Conservation (phyloP, 2,113 vertebrate genomes). For the Sardina pilchardus region DNA sequence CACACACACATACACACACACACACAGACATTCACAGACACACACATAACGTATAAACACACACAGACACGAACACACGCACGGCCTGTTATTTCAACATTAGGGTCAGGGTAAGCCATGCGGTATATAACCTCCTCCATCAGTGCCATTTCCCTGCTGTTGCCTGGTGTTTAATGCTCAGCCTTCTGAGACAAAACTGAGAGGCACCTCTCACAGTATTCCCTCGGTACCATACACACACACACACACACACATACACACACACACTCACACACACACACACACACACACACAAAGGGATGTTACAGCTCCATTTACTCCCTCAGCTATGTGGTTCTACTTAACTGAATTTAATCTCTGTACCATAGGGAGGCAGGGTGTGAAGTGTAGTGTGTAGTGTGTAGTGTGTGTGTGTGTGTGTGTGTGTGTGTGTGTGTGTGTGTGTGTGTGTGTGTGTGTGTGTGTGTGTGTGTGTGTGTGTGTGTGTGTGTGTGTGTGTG, state of each 20-base stretch:
- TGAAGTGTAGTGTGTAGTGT: neutral
- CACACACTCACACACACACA: neutral
- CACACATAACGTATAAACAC: neutral
- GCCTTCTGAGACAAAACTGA: too few relatives aligned
- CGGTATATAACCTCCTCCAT: too few relatives aligned
- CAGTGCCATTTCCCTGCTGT: too few relatives aligned
- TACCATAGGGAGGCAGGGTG: neutral
- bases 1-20: too few relatives aligned
- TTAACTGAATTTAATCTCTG: neutral
- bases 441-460: neutral
- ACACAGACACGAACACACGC: neutral
- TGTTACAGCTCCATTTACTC: neutral
- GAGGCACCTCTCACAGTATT: too few relatives aligned
- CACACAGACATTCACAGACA: neutral
- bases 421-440: conserved; percentile 4
- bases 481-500: neutral
- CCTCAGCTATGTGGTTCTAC: neutral
- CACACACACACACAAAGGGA: conserved; percentile 25
- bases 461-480: conserved; percentile 9
- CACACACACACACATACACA: conserved; percentile 44
- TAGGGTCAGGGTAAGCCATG: too few relatives aligned
- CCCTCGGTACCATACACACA: too few relatives aligned
- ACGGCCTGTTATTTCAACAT: too few relatives aligned
- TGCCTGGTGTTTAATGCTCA: too few relatives aligned
- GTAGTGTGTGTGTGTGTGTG: neutral